Conservation (phyloP, 1,140 invertebrate species). For the Lepidurus apus region DNA sequence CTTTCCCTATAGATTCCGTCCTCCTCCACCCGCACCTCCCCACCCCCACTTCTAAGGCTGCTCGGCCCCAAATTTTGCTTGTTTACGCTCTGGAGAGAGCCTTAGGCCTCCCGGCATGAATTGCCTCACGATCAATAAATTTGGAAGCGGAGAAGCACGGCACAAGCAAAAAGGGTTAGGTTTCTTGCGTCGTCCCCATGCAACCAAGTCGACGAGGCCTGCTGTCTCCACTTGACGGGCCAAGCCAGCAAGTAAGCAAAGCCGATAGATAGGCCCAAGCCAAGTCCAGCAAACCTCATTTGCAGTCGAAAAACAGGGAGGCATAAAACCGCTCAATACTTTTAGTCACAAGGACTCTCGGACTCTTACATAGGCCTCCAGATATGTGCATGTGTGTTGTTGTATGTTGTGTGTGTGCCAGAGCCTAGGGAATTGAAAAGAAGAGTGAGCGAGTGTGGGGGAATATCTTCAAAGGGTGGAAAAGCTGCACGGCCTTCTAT, state of each 20-base stretch:
- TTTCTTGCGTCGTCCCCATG: constrained; percentile 12
- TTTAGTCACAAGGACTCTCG: not conserved
- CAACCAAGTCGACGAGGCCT: constrained; percentile 14
- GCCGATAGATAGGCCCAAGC: not conserved
- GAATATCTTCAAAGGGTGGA: not conserved
- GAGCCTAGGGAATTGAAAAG: not conserved
- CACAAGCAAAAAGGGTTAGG: constrained; percentile 14
- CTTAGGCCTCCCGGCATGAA: not conserved
- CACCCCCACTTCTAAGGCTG: not conserved
- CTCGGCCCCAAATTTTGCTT: not conserved
- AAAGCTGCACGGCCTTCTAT: constrained; percentile 2
- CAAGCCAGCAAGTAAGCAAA: constrained; percentile 9
- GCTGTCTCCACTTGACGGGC: constrained; percentile 15
- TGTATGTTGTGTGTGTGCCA: not conserved
- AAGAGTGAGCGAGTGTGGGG: not conserved
- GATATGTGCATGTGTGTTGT: not conserved
- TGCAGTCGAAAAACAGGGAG: constrained; percentile 7
- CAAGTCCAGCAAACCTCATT: not conserved
- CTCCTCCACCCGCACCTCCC: not conserved
- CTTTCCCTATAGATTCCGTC: not conserved
- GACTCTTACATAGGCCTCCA: not conserved
- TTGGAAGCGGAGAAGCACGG: not conserved
- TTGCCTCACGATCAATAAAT: constrained; percentile 10
- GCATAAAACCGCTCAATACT: constrained; percentile 21
- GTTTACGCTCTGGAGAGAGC: constrained; percentile 12